A percentile compares a stretch with the other conserved stretches of the same genome.
Conservation (phyloP, 2,888 invertebrate species). For the Agrotis exclamationis region DNA sequence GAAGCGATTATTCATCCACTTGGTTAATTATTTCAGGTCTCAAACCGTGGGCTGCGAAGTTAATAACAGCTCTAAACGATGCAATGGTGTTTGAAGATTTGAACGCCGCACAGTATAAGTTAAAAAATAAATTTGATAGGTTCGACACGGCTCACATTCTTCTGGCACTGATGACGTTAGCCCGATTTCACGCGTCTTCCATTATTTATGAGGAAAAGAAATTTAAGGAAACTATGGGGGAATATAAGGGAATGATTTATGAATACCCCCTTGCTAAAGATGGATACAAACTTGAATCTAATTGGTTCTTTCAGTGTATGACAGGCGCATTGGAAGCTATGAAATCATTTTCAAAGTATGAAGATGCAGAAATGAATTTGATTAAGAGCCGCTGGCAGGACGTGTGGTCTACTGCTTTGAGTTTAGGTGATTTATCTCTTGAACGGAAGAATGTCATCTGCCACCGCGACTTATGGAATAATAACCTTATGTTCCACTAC, state of each 20-base stretch:
- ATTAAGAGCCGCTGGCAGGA: conserved; percentile 78
- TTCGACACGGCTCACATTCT: conserved; percentile 87
- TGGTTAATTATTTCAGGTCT: conserved; percentile 71
- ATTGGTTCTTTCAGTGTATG: conserved; percentile 84
- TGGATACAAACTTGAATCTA: conserved; percentile 74
- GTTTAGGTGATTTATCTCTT: conserved; percentile 74
- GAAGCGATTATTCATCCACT: not conserved
- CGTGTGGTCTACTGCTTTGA: conserved; percentile 78
- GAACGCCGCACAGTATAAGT: conserved; percentile 75
- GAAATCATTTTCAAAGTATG: conserved; percentile 79
- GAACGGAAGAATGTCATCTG: conserved; percentile 89
- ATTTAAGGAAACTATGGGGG: conserved; percentile 72
- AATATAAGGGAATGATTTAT: conserved; percentile 75
- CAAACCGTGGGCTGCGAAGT: conserved; percentile 80
- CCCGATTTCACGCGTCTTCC: conserved; percentile 89
- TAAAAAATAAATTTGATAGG: conserved; percentile 78
- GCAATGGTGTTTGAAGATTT: conserved; percentile 87
- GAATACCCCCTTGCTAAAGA: conserved; percentile 76
- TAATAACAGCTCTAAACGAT: conserved; percentile 75
- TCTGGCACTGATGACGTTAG: conserved; percentile 84
- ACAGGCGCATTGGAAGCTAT: conserved; percentile 80
- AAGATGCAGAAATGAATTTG: conserved; percentile 62
- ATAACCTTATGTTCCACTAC: conserved; percentile 92
- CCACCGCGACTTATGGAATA: conserved; percentile 92
- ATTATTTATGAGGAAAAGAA: conserved; percentile 88